Evolutionary conservation across 2,797 vertebrate genomes (phyloP), one percentile per base, ranked within the genome.

Genomic region (Anniella stebbinsi): DNA sequence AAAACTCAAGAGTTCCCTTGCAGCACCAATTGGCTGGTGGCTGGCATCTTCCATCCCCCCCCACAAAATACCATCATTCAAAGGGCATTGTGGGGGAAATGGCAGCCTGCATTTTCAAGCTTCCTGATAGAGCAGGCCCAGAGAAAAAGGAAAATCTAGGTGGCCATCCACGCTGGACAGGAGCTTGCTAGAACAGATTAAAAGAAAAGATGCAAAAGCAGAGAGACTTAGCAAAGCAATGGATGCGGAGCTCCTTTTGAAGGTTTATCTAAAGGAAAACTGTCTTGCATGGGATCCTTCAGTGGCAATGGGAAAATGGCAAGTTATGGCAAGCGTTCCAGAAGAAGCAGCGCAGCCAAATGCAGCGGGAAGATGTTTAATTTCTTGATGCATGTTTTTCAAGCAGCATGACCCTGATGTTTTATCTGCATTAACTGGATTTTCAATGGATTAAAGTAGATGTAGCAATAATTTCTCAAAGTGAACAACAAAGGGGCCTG

Each of bases 161-260:
- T 60, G 66, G 0, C 72, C 13, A 72, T 69, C 38, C 69, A 18
- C 63, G 18, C 38, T n/a, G 67, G n/a, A 86, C 17, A 38, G 18
- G 60, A 41, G 67, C 41, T 63, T 41, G 3, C 0, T 21, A 1
- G n/a, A 81, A 81, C 21, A 76, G 45, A 13, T 13, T 88, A 75
- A 78, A 63, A 66, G 10, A 33, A 8, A 36, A 33, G 17, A 77
- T 21, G 78, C 87, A 82, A 60, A 73, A 45, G 36, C 67, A 60
- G 51, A 92, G 63, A 51, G 88, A 80, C 86, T 45, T 0, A n/a
- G 73, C 30, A 9, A 91, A 94, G 63, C 70, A 72, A 54, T 76
- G 48, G 73, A 28, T 57, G 38, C 83, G 18, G 0, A 63, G 60
- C 18, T 23, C 3, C 60, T 63, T 18, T 23, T 4, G 2, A 63